Evolutionary conservation across 2,888 invertebrate genomes (phyloP), one percentile per base, ranked within the genome.

Genomic region (Eupithecia exiguata): DNA sequence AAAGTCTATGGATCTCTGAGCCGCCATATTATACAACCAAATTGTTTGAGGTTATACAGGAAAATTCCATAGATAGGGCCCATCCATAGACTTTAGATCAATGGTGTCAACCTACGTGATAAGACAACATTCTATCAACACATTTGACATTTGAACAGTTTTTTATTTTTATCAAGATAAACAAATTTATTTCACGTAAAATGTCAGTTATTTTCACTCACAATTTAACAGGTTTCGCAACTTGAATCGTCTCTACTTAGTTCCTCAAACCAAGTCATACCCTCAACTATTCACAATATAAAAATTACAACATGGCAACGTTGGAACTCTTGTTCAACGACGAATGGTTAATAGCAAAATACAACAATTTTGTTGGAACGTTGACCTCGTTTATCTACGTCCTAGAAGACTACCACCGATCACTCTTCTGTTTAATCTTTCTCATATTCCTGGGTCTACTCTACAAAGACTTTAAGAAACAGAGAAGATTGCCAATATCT

Each of bases 401-500:
- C 25, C 5, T 88, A 35, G 87, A 88, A 77, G 84, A 84, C 0
- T 74, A 85, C 43, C 84, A 86, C 49, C 83, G 78, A 10, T 38
- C 61, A 2, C 77, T 84, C 0, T 88, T 83, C 76, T 21, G 81
- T 5, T 7, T 83, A 6, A 49, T 87, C 1, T 68, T 82, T 0
- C 65, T 81, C 12, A 69, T 83, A 69, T 86, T 87, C 46, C 16
- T 84, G 9, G 65, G 79, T 16, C 68, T 78, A 16, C 46, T 79
- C 6, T 43, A 61, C 6, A 9, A 71, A 18, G 80, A 82, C 16
- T 38, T 2, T 1, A 66, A 40, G 14, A 65, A 65, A 21, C n/a
- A 30, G n/a, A 65, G n/a, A 36, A 0, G 9, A 21, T 10, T n/a
- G 10, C n/a, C 1, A 25, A 58, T 25, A 58, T 58, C 58, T 58